Evolutionary conservation across 2,113 vertebrate genomes (phyloP).

Genomic region (Triplophysa dalaica): DNA sequence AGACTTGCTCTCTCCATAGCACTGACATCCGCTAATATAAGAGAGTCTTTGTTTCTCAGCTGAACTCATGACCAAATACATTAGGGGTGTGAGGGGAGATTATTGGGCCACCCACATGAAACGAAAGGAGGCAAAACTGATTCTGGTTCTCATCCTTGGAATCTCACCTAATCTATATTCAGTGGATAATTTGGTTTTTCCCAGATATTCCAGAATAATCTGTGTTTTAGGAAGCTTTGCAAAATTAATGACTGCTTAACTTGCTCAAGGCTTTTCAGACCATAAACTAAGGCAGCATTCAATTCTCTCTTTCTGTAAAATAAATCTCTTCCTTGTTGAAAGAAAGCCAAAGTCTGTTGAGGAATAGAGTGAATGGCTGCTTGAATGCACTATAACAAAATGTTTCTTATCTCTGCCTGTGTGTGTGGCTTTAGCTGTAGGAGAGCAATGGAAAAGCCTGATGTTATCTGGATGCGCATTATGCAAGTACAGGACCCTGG

Average conservation of each 20-base stretch:
- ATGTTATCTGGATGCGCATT: slow-evolving; percentile 25
- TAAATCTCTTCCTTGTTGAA: slow-evolving; percentile 30
- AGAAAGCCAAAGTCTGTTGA: neutral
- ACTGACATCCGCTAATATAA: neutral
- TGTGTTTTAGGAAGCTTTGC: neutral
- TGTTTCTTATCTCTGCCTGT: neutral
- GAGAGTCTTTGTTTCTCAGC: slow-evolving; percentile 14
- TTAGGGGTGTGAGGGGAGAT: neutral
- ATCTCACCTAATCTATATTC: neutral
- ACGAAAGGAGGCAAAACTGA: neutral
- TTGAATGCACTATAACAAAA: neutral
- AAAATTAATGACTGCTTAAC: neutral
- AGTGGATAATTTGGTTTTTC: neutral
- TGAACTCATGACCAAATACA: slow-evolving; percentile 36
- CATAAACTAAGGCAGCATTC: neutral
- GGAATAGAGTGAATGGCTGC: neutral
- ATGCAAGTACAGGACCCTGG: slow-evolving; percentile 4
- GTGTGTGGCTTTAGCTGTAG: neutral
- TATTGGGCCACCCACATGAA: slow-evolving; percentile 16
- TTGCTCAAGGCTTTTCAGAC: neutral
- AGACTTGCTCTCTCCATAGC: neutral
- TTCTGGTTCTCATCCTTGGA: neutral
- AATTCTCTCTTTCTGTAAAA: slow-evolving; percentile 15
- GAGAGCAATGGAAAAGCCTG: neutral
- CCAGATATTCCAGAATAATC: neutral